Base-by-base conservation (phyloP, 2,113 vertebrate genomes). In the Butorides virescens region DNA sequence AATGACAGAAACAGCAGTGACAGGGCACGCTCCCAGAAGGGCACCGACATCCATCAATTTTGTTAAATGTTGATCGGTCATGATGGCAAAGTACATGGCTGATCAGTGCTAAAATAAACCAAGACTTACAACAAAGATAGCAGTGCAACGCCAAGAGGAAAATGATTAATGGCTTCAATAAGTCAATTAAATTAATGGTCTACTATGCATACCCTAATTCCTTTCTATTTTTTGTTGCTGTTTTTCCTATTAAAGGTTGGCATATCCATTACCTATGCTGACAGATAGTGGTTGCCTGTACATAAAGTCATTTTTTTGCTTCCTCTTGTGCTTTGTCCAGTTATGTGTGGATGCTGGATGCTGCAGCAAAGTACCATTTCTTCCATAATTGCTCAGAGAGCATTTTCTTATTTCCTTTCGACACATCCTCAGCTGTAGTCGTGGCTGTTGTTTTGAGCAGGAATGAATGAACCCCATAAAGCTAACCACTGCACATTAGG, bases 81-180 rank as follows among this genome's bases (percentile, higher is more conserved):
- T 37, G 44, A 39, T 53, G 21, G 72, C 70, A 66, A 86, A 62
- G 25, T 65, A 37, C 14, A 19, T 5, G 50, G 79, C 46, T 74
- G 44, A 76, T 92, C 76, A 90, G 68, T 15, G 70, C 94, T 88
- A 95, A 72, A 58, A 95, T 58, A 96, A 96, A 89, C 78, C 56
- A n/a, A 92, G 67, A 94, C 92, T 95, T 95, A 93, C 47, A 95
- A 36, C 81, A 68, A 92, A 90, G 50, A 90, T 78, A 88, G n/a
- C 27, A 50, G 50, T 91, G 70, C 44, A 95, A 77, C 29, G 50
- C 88, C 34, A 20, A 4, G 22, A 66, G 44, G 30, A 94, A 73
- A 92, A 90, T 76, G 2, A 92, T 34, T 0, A 93, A 94, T 89
- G 74, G 13, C 56, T 86, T 93, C 32, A 92, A 42, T 91, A 90